Conservation (phyloP, 2,113 vertebrate species). For the Maccullochella peelii region DNA sequence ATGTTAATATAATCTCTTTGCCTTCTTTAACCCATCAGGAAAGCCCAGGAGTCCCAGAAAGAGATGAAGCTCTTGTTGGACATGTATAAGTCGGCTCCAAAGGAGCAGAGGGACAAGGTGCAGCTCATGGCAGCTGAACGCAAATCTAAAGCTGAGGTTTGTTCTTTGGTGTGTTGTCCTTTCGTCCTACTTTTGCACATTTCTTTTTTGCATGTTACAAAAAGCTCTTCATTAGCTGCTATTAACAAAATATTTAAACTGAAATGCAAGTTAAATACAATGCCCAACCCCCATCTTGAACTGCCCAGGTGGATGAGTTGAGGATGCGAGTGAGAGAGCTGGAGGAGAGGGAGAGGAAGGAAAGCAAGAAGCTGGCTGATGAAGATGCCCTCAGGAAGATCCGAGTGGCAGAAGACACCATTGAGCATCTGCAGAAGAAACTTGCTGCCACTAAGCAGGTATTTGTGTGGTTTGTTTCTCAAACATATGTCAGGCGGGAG, state of each 20-base stretch:
- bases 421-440: conserved; percentile 94
- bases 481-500: neutral
- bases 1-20: neutral
- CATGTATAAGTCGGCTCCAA: conserved; percentile 95
- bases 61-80: conserved; percentile 95
- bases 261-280: neutral
- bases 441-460: conserved; percentile 94
- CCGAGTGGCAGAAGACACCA: conserved; percentile 91
- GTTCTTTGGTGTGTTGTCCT: conserved; percentile 2
- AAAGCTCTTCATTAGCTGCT: neutral
- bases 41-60: conserved; percentile 95
- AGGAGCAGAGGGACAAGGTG: conserved; percentile 95
- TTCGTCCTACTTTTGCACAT: neutral
- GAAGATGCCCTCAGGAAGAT: conserved; percentile 93
- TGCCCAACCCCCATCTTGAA: neutral
- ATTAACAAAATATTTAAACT: neutral
- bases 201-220: neutral
- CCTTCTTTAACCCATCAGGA: conserved; percentile 76
- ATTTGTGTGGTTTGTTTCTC: neutral
- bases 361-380: conserved; percentile 94
- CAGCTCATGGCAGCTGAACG: conserved; percentile 95
- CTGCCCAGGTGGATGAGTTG: conserved; percentile 88
- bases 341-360: conserved; percentile 92
- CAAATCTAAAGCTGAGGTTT: conserved; percentile 94
- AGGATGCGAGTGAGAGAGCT: conserved; percentile 89